Base-by-base conservation (phyloP, 1,140 invertebrate genomes). In the Bombus breviceps region DNA sequence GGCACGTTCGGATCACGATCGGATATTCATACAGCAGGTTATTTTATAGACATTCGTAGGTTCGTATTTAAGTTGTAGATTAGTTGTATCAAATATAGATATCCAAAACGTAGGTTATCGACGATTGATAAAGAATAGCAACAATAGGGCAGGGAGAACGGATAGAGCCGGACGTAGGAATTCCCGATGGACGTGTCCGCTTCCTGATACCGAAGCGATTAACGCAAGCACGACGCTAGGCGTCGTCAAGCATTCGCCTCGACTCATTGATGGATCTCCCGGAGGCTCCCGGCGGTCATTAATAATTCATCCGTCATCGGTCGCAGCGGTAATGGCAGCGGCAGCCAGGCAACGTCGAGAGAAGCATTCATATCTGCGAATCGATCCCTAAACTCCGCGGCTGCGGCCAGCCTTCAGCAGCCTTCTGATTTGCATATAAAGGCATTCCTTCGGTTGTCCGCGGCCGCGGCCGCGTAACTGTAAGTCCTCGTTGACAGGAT, bases 341-440 rank as follows among this genome's bases (percentile, higher is more conserved):
- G 83, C 68, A 86, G 68, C 41, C 78, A 81, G 47, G 47, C 18
- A 53, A 53, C 80, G 68, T 39, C 76, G 73, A 72, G 73, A 72
- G 64, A 47, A 86, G 86, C 90, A 93, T 92, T 93, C 93, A 93
- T 94, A 93, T 94, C 93, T 93, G 79, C 83, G 88, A 91, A 94
- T 94, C 92, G 93, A 94, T 92, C 91, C 90, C 86, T 88, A 89
- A 91, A 86, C 86, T 91, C 84, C 69, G 79, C 80, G 53, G 81
- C 41, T 75, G 81, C 79, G 84, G 89, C 64, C 90, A 89, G 73
- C 69, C 90, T 89, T 91, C 90, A 85, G 72, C 69, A 87, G 79
- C 82, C 89, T 90, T 92, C 89, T 32, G 89, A 95, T 95, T 95
- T 95, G 94, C 94, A 95, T 95, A 95, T 95, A 95, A 95, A 95